Base-by-base conservation (phyloP, 1,140 invertebrate genomes). In the Diachasma alloeum region DNA sequence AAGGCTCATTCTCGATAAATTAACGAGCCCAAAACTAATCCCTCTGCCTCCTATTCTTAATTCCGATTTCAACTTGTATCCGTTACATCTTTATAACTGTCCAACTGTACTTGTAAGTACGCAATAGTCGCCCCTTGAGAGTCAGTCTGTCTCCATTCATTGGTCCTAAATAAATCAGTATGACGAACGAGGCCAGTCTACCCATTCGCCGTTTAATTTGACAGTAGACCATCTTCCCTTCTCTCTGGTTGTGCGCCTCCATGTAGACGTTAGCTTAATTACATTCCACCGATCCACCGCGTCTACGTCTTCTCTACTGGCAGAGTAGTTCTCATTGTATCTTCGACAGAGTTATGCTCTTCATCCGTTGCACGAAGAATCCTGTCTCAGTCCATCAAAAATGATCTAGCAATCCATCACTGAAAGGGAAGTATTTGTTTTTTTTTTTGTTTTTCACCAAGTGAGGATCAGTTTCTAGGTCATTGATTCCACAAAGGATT, bases 161-260 rank as follows among this genome's bases (percentile, higher is more conserved):
- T 76, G 74, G 77, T 68, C 77, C 39, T 70, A 83, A 85, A 88
- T 88, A 87, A 87, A 87, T 87, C 85, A 86, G 83, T 85, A 86
- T 87, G 87, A 88, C 84, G 84, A 87, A 85, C 83, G 80, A 79
- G 72, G 72, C 56, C 71, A 79, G 76, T 78, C 56, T 31, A 68
- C 46, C 56, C 80, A 78, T 81, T 82, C 83, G 82, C 81, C 81
- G 86, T 84, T 86, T 87, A 88, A 89, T 89, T 89, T 88, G 88
- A 89, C 87, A 86, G 83, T 84, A 84, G 84, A 66, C 82, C 86
- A 83, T 87, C 84, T 81, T 82, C 80, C 83, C 83, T 83, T 66
- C 17, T 63, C 56, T 48, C 10, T 66, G 42, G 42, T 48, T 72
- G 42, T 39, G 17, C 53, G 42, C 67, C 66, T 19, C 59, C 83